phyloP scores from a whole-genome alignment of 2,113 vertebrate species.

The Odontophorus gujanensis region DNA sequence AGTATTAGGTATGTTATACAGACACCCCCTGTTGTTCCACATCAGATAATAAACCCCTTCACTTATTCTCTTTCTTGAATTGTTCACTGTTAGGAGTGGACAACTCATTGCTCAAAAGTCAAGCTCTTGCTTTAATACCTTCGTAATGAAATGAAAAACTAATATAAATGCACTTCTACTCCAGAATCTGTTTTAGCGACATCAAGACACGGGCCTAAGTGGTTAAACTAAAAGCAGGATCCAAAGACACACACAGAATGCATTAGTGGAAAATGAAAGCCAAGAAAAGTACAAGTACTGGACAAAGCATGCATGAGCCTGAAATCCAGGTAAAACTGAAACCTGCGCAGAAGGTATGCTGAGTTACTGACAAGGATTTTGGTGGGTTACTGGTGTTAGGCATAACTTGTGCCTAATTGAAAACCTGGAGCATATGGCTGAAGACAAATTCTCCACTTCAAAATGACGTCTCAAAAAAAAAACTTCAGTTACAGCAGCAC shows the following conservation, averaged over 20 bases:
- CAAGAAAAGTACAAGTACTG: not conserved
- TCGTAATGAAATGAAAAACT: not conserved
- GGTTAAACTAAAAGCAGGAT: not conserved
- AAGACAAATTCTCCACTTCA: not conserved
- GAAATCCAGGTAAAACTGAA: not conserved
- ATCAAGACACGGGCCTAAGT: not conserved
- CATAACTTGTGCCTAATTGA: not conserved
- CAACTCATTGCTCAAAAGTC: not conserved
- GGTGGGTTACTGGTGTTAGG: not conserved
- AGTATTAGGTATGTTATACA: not conserved
- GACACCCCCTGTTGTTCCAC: not conserved
- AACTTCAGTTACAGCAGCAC: rapidly evolving
- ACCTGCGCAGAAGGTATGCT: not conserved
- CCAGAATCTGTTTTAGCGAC: not conserved
- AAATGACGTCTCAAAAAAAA: not conserved
- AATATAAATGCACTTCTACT: not conserved
- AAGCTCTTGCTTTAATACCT: not conserved
- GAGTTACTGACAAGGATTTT: not conserved
- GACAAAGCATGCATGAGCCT: not conserved
- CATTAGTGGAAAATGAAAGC: not conserved
- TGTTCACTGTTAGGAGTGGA: not conserved
- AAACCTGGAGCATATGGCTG: not conserved
- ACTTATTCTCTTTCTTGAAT: not conserved
- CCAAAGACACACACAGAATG: not conserved
- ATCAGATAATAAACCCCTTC: not conserved